Evolutionary conservation across 1,140 invertebrate genomes (phyloP), one percentile per base, ranked within the genome.

Genomic region (Eupeodes corollae): DNA sequence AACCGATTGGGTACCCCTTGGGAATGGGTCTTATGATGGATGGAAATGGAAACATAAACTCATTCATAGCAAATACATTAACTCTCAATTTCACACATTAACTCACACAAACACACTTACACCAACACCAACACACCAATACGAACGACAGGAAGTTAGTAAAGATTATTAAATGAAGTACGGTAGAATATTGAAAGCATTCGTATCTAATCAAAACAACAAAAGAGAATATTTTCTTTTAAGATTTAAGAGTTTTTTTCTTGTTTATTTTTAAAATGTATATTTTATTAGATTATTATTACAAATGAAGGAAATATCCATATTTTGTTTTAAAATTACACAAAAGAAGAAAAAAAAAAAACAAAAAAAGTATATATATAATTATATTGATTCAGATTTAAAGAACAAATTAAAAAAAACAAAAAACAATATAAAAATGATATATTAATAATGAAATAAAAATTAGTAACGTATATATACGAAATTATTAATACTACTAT

Each of bases 371-470:
- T 26, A 26, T 26, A 26, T 26, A 26, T 26, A 26, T 26, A 26
- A 26, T 26, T 26, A 26, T 26, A 26, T 26, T 26, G 21, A 26
- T 26, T 26, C 21, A 26, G 21, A 26, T 51, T 56, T 51, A 48
- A 56, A 56, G 51, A 54, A 56, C 52, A 42, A 56, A 56, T 51
- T 15, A 46, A n/a, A 15, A 35, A 11, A 35, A 35, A 51, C 54
- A 54, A 56, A 56, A 54, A 56, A 44, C 31, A 52, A 33, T 52
- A 58, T 51, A 48, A 40, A 40, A 18, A 16, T 47, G 35, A 53
- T 51, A 42, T 31, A 42, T 48, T 32, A 33, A 50, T 50, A 50
- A 56, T 48, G 47, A 59, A 56, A 42, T 26, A 51, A 44, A 49
- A 54, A 40, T 40, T 18, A 40, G 11, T 11, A 40, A 40, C n/a